Base-by-base conservation (phyloP, 2,888 invertebrate species). In the Brachylomia viminalis region DNA sequence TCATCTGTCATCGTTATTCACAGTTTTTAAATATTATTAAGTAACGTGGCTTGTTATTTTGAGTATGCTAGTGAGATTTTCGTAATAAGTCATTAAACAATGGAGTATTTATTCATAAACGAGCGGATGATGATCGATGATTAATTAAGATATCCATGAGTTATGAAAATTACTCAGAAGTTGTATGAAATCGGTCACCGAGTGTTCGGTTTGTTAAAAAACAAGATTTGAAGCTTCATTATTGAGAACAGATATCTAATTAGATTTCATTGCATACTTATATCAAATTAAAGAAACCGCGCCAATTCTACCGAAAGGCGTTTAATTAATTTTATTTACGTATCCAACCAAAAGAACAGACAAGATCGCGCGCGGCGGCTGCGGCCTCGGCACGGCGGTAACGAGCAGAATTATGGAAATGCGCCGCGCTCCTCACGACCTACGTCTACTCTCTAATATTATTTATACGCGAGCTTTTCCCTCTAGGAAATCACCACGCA, bases 371-470 rank as follows among this genome's bases (percentile, higher is more conserved):
- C 84, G 87, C 80, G 81, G 88, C 84, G 71, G 82, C 79, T 75
- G 74, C 42, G 79, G 59, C 58, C 59, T 79, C 76, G 72, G 84
- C 83, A 84, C 87, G 73, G 80, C 87, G 86, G 94, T 94, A 94
- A 94, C 94, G 93, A 94, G 92, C 91, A 86, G 91, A 94, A 94
- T 95, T 95, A 95, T 95, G 95, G 92, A 93, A 95, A 95, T 95
- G 91, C 85, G 90, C 77, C 75, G 84, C 86, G 87, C 83, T 87
- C 82, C 84, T 87, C 87, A 81, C 80, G 79, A 74, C 72, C 86
- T 79, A 84, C 86, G 83, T 85, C 85, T 83, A 84, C 86, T 72
- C 79, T 80, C 79, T 81, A 74, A 84, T 90, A 90, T 90, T 90
- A 91, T 93, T 92, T 92, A 92, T 92, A 90, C 89, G 88, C 86